These are phyloP conservation scores for Schrankia costaestrigalis DNA, from an alignment of 2,888 invertebrate species.

Conservation along the genomic window DNA sequence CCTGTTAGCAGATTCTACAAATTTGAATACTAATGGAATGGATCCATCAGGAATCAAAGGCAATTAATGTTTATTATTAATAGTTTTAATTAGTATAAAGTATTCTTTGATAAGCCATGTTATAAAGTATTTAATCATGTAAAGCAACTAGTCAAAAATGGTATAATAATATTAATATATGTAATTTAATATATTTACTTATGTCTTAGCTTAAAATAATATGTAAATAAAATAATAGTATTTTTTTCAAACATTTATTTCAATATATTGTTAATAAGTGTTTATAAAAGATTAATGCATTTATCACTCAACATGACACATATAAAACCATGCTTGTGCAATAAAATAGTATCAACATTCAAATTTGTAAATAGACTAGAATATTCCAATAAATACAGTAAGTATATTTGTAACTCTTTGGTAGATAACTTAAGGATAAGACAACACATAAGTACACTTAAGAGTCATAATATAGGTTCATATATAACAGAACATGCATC, in stretches of 20 bases:
- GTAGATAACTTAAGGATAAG: slow-evolving; percentile 8
- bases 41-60: neutral
- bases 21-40: neutral
- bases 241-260: slow-evolving; percentile 22
- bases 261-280: slow-evolving; percentile 12
- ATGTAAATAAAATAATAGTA: neutral
- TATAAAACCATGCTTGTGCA: slow-evolving; percentile 7
- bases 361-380: slow-evolving; percentile 12
- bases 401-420: slow-evolving; percentile 9
- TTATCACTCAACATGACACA: slow-evolving; percentile 3
- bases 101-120: too few species aligned
- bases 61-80: too few species aligned
- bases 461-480: too few species aligned
- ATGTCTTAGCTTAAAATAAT: too few species aligned
- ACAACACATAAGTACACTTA: slow-evolving; percentile 21
- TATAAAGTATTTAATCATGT: too few species aligned
- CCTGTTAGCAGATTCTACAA: too few species aligned
- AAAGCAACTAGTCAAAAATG: too few species aligned
- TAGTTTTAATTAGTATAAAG: too few species aligned
- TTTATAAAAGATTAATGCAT: slow-evolving; percentile 11
- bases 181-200: too few species aligned
- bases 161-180: too few species aligned
- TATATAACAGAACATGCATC: too few species aligned
- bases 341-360: slow-evolving; percentile 1
- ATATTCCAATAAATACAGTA: slow-evolving; percentile 13